Percentiles rank a stretch among this genome's conserved stretches.
Evolutionary conservation across 2,888 invertebrate genomes (phyloP).

Genomic region (Agapostemon virescens): DNA sequence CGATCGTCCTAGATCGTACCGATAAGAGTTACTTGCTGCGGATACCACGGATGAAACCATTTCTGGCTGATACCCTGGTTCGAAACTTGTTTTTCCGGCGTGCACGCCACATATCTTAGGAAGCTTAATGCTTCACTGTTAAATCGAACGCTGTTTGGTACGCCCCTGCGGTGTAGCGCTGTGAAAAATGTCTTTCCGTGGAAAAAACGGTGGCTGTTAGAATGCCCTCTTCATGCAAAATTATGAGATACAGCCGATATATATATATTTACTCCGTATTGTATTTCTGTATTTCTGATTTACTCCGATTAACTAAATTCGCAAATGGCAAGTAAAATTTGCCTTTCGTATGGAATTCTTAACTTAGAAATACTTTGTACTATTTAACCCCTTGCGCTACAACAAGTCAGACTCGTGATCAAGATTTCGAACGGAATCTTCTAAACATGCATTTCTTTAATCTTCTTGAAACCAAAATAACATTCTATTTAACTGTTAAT

Average conservation of each 20-base stretch:
- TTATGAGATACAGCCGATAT: background rate
- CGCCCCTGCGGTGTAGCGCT: constrained; percentile 4
- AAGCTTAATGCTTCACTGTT: background rate
- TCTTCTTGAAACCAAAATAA: no score
- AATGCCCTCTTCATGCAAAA: background rate
- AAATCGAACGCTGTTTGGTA: constrained; percentile 16
- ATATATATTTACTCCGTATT: no score
- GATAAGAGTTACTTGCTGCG: background rate
- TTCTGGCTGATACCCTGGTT: background rate
- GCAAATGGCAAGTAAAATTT: no score
- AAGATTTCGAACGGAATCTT: no score
- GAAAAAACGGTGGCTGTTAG: background rate
- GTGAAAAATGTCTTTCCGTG: background rate
- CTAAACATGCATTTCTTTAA: no score
- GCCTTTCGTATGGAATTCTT: no score
- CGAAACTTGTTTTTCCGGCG: constrained; percentile 12
- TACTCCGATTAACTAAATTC: no score
- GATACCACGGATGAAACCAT: background rate
- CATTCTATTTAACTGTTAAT: no score
- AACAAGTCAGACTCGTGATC: no score
- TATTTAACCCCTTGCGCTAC: no score
- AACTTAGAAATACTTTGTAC: no score
- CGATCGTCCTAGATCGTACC: constrained; percentile 8
- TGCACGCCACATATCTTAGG: background rate
- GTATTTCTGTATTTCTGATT: no score